A percentile compares a stretch with the other conserved stretches of the same genome.
Conservation (phyloP, 2,113 vertebrate genomes). For the Leptobrachium ailaonicum region DNA sequence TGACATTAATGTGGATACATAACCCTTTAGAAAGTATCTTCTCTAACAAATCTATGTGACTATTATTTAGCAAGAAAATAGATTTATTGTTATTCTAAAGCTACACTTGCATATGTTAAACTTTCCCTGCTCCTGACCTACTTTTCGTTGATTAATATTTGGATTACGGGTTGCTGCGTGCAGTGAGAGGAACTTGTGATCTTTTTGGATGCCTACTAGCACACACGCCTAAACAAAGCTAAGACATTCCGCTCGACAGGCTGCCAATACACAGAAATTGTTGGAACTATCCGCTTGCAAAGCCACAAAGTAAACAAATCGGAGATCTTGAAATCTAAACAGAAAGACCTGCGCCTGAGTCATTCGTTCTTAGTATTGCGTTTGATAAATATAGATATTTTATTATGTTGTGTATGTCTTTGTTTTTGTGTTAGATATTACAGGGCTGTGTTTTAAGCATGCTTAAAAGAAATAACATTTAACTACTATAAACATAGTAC, state of each 20-base stretch:
- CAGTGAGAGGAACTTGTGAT: constrained; percentile 11
- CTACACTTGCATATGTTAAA: constrained; percentile 13
- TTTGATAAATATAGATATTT: too few species aligned
- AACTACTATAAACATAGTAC: too few species aligned
- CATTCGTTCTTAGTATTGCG: not conserved
- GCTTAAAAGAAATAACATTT: too few species aligned
- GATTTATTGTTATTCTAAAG: not conserved
- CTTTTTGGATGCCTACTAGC: constrained; percentile 14
- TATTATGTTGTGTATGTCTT: too few species aligned
- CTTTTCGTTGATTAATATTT: constrained; percentile 6
- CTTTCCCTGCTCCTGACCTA: constrained; percentile 31
- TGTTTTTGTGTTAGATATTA: too few species aligned
- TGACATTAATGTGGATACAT: too few species aligned
- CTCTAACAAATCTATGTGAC: not conserved
- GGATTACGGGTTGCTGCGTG: constrained; percentile 11
- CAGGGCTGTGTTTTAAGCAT: too few species aligned
- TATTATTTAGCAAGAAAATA: not conserved
- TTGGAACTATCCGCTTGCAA: constrained; percentile 30
- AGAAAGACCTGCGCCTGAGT: constrained; percentile 29
- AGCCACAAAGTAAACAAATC: constrained; percentile 39
- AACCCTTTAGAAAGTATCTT: too few species aligned
- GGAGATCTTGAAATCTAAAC: constrained; percentile 35
- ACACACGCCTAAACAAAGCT: constrained; percentile 44
- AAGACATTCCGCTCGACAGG: constrained; percentile 23
- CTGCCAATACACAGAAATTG: constrained; percentile 36